Evolutionary conservation across 2,888 invertebrate genomes (phyloP).

Genomic region (Griposia aprilina): DNA sequence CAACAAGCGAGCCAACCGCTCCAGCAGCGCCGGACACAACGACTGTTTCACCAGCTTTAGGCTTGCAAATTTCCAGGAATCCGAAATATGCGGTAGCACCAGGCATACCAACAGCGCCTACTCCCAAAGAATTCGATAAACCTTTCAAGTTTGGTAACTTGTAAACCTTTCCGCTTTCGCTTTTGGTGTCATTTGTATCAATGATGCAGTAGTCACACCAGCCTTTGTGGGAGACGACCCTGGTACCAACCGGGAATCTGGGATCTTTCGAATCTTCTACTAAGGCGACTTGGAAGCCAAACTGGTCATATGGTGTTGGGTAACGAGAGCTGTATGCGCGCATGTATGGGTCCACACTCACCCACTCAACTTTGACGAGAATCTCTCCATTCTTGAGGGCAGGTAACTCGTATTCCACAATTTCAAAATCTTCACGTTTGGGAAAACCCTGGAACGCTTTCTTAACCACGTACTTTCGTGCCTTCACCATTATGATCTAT

Average conservation of each 20-base stretch:
- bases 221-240: conserved; percentile 89
- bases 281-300: conserved; percentile 74
- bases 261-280: conserved; percentile 92
- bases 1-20: conserved; percentile 93
- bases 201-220: conserved; percentile 69
- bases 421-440: conserved; percentile 89
- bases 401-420: conserved; percentile 90
- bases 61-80: conserved; percentile 92
- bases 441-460: conserved; percentile 90
- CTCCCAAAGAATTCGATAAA: conserved; percentile 88
- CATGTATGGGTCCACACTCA: conserved; percentile 76
- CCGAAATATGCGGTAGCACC: conserved; percentile 94
- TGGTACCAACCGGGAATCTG: conserved; percentile 91
- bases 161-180: conserved; percentile 67
- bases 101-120: conserved; percentile 93
- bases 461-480: conserved; percentile 84
- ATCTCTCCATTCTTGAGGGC: conserved; percentile 78
- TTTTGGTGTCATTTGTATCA: conserved; percentile 58
- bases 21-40: conserved; percentile 94
- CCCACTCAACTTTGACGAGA: conserved; percentile 76
- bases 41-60: conserved; percentile 93
- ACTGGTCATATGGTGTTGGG: conserved; percentile 77
- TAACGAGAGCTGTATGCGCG: conserved; percentile 66
- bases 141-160: conserved; percentile 90
- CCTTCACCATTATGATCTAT: conserved; percentile 82